These are phyloP conservation scores for Criorhina ranunculi DNA, from an alignment of 2,888 invertebrate species.

Conservation along the genomic window DNA sequence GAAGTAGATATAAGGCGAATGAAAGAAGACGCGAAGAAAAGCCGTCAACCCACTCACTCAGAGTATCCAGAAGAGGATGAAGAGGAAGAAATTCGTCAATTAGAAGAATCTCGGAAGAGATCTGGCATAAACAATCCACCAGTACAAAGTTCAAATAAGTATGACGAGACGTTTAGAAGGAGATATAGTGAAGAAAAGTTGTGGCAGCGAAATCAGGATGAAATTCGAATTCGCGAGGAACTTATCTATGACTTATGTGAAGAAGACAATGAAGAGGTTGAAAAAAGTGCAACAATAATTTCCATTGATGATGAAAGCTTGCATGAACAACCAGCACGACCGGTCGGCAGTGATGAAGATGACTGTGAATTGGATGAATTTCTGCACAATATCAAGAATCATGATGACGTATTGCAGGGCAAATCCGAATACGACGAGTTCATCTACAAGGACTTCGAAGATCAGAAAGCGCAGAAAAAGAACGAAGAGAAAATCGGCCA, in stretches of 20 bases:
- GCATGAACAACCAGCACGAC: not conserved
- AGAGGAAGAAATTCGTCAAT: slow-evolving; percentile 55
- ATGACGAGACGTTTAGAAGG: not conserved
- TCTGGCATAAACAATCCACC: slow-evolving; percentile 12
- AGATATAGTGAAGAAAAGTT: not conserved
- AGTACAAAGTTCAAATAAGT: not conserved
- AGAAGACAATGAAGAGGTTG: slow-evolving; percentile 75
- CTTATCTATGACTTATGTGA: slow-evolving; percentile 80
- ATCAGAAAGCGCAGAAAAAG: slow-evolving; percentile 59
- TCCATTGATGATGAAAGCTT: slow-evolving; percentile 67
- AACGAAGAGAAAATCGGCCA: slow-evolving; percentile 52
- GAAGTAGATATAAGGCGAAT: slow-evolving; percentile 80
- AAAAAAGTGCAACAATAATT: slow-evolving; percentile 44
- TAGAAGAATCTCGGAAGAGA: slow-evolving; percentile 18
- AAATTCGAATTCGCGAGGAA: slow-evolving; percentile 76
- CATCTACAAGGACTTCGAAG: slow-evolving; percentile 81
- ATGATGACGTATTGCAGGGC: slow-evolving; percentile 81
- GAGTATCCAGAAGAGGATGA: slow-evolving; percentile 40
- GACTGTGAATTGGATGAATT: slow-evolving; percentile 81
- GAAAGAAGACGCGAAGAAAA: slow-evolving; percentile 45
- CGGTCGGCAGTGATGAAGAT: slow-evolving; percentile 72
- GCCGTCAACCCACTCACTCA: not conserved
- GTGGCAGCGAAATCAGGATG: slow-evolving; percentile 1
- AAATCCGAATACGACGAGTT: slow-evolving; percentile 80
- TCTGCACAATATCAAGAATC: slow-evolving; percentile 81